A percentile compares a stretch with the other conserved stretches of the same genome.
Evolutionary conservation across 2,113 vertebrate genomes (phyloP).

Genomic region (Sorex araneus): DNA sequence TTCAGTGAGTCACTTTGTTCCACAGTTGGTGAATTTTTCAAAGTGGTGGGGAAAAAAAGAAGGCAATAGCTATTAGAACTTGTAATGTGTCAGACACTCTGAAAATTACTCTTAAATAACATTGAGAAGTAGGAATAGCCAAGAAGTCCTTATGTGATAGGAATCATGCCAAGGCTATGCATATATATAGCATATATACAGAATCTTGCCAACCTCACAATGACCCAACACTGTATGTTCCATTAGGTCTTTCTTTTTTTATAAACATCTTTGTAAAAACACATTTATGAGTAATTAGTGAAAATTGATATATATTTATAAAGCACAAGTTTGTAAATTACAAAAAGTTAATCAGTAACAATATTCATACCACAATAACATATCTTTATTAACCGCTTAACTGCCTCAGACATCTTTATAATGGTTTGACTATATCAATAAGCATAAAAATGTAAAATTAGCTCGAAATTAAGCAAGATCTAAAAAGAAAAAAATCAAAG

Average conservation of each 20-base stretch:
- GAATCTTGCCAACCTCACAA: not conserved
- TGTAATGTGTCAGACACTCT: not conserved
- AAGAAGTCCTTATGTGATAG: not conserved
- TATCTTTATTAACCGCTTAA: conserved; percentile 1
- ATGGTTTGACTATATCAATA: conserved; percentile 18
- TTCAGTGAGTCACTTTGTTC: not conserved
- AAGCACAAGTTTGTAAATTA: conserved; percentile 4
- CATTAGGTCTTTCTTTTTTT: not conserved
- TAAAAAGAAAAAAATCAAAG: conserved; percentile 25
- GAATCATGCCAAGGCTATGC: not conserved
- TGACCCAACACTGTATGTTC: not conserved
- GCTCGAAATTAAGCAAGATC: conserved; percentile 61
- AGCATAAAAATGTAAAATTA: conserved; percentile 51
- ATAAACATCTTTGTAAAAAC: not conserved
- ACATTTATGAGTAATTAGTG: not conserved
- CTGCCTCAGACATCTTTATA: not conserved
- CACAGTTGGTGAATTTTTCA: conserved; percentile 12
- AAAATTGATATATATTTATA: not conserved
- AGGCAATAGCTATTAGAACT: not conserved
- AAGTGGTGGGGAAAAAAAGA: not conserved
- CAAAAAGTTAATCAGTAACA: not conserved
- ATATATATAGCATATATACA: not conserved
- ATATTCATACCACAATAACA: not conserved
- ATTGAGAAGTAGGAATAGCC: not conserved
- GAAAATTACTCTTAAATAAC: not conserved